A percentile compares a stretch with the other conserved stretches of the same genome.
Conservation (phyloP, 2,888 invertebrate species). For the Drosophila helvetica region DNA sequence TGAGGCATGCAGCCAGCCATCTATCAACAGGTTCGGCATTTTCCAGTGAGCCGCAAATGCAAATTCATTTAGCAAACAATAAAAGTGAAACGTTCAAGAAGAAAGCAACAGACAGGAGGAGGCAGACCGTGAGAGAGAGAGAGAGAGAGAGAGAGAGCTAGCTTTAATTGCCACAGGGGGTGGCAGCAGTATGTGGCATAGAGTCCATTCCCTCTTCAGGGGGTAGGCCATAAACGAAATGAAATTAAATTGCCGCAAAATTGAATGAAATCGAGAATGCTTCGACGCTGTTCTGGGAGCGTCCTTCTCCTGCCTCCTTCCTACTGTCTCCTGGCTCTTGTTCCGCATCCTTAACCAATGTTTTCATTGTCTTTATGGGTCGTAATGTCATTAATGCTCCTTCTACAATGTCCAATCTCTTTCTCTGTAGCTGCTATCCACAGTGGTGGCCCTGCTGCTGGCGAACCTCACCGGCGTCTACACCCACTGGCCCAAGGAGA, state of each 20-base stretch:
- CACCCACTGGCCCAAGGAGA: slow-evolving; percentile 95
- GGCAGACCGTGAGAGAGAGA: background rate
- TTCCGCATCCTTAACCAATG: slow-evolving; percentile 42
- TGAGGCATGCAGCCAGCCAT: slow-evolving; percentile 17
- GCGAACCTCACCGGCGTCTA: slow-evolving; percentile 94
- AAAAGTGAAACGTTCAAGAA: slow-evolving; percentile 28
- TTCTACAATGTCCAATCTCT: slow-evolving; percentile 4
- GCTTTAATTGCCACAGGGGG: slow-evolving; percentile 29
- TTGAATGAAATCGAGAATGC: slow-evolving; percentile 66
- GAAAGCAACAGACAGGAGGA: background rate
- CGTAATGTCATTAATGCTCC: slow-evolving; percentile 48
- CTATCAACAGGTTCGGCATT: slow-evolving; percentile 62
- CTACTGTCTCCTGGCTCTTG: background rate
- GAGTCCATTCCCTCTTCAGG: slow-evolving; percentile 4
- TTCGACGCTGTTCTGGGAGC: slow-evolving; percentile 7
- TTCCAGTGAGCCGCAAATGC: slow-evolving; percentile 38
- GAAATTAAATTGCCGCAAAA: slow-evolving; percentile 74
- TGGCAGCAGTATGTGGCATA: slow-evolving; percentile 15
- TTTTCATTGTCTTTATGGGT: slow-evolving; percentile 50
- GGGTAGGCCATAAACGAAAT: slow-evolving; percentile 58
- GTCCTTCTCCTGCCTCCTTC: background rate
- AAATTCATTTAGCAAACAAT: slow-evolving; percentile 48
- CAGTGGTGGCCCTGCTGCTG: slow-evolving; percentile 88
- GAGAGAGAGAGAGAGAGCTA: slow-evolving; percentile 5
- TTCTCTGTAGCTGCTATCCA: slow-evolving; percentile 78